Evolutionary conservation across 2,797 vertebrate genomes (phyloP), one percentile per base, ranked within the genome.

Genomic region (Leuciscus waleckii): DNA sequence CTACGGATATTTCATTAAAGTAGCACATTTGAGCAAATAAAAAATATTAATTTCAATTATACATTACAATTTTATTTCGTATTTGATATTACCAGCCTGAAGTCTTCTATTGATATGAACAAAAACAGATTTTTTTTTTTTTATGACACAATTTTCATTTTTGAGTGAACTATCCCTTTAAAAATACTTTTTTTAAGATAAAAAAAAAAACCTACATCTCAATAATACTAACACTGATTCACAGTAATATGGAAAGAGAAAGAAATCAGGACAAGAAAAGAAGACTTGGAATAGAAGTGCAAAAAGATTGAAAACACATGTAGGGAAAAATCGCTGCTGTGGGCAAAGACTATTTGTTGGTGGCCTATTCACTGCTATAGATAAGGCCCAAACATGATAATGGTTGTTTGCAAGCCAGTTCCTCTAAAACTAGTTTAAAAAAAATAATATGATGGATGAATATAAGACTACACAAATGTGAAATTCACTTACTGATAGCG

Each of bases 261-360:
- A 35, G 56, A 32, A n/a, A 74, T 37, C 14, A 73, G 1, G 56
- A 74, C 29, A 63, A 49, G 19, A 29, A 83, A 79, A 65, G 17
- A 79, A 26, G 23, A 75, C 32, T 75, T 51, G 39, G 26, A 82
- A 10, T 17, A 63, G 8, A 8, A 65, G 7, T 35, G 32, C 56
- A 19, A 21, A 49, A 65, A 51, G 21, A 75, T 26, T 75, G 3
- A 32, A 83, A 75, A 83, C 81, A 83, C 6, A 65, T 83, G 81
- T 8, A 51, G 21, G 14, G 70, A 51, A 83, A 75, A 51, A 65
- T 65, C 7, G 21, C 41, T 49, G 56, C 32, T 75, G 29, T 82
- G 70, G 26, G 70, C 21, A 26, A 13, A 65, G 58, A 37, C 29
- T 37, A 49, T 49, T 83, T 65, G 70, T 83, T 83, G 56, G 81